Conservation (phyloP, 37 sponge, comb jelly and placozoan species). For the Cladorhizidae sp. region DNA sequence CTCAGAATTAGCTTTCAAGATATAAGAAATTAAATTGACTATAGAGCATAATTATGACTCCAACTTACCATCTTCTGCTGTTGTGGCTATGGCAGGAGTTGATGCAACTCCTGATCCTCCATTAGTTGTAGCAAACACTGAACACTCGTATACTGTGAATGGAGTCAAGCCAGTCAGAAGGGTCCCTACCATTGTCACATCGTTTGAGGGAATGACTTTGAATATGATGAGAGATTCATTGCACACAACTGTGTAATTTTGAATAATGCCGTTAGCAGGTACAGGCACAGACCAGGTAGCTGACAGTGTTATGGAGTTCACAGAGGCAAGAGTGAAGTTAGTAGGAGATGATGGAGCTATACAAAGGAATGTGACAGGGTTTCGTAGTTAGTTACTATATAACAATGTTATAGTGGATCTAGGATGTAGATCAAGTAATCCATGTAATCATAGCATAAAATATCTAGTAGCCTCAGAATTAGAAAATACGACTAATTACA, state of each 20-base stretch:
- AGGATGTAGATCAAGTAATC: no score
- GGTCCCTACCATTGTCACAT: no score
- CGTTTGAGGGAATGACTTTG: no score
- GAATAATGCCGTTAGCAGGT: conserved; percentile 47
- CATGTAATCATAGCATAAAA: no score
- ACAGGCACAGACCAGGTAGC: conserved; percentile 33
- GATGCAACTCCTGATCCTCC: conserved; percentile 46
- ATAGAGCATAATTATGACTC: no score
- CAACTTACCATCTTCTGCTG: conserved; percentile 45
- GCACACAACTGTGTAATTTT: conserved; percentile 35
- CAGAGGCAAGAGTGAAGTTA: not conserved
- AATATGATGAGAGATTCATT: not conserved
- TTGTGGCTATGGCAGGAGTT: conserved; percentile 3
- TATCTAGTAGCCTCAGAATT: no score
- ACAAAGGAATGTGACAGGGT: not conserved
- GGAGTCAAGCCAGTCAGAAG: conserved; percentile 29
- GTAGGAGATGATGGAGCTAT: not conserved
- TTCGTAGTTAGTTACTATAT: no score
- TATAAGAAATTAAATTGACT: no score
- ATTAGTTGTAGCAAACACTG: conserved; percentile 56
- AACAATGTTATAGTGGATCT: no score
- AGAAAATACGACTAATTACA: no score
- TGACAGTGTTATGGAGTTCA: not conserved
- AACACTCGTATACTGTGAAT: conserved; percentile 53
- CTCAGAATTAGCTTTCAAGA: no score